Conservation (phyloP, 2,113 vertebrate species). For the Ondatra zibethicus region DNA sequence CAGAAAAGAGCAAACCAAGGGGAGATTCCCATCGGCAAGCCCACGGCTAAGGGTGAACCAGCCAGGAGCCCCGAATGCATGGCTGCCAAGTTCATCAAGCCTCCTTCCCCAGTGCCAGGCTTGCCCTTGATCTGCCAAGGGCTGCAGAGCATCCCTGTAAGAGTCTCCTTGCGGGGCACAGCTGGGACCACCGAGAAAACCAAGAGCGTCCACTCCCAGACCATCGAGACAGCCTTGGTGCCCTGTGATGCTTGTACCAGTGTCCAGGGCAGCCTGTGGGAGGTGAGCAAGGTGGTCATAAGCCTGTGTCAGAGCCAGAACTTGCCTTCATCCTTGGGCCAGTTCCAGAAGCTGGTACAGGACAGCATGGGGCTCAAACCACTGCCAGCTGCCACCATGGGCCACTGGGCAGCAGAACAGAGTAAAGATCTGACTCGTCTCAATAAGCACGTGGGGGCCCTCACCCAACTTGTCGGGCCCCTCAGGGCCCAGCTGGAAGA, state of each 20-base stretch:
- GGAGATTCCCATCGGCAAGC: slow-evolving; percentile 47
- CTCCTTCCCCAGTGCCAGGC: slow-evolving; percentile 14
- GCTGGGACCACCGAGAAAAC: background rate
- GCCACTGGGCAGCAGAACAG: slow-evolving; percentile 92
- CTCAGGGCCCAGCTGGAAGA: slow-evolving; percentile 86
- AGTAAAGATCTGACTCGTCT: slow-evolving; percentile 90
- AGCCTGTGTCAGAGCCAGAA: slow-evolving; percentile 91
- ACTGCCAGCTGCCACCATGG: slow-evolving; percentile 88
- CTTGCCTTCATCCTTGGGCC: slow-evolving; percentile 91
- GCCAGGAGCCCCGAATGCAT: background rate
- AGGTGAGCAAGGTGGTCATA: slow-evolving; percentile 87
- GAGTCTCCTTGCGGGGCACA: background rate
- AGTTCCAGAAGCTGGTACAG: slow-evolving; percentile 86
- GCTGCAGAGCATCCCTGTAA: background rate
- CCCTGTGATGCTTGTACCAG: slow-evolving; percentile 89
- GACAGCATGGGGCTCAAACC: slow-evolving; percentile 83
- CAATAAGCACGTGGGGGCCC: slow-evolving; percentile 89
- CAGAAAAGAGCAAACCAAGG: slow-evolving; percentile 72
- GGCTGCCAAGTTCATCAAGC: slow-evolving; percentile 17
- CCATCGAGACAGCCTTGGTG: slow-evolving; percentile 78
- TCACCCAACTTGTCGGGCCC: slow-evolving; percentile 87
- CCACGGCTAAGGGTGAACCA: slow-evolving; percentile 54
- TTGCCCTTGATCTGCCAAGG: slow-evolving; percentile 48
- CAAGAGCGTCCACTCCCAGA: slow-evolving; percentile 86
- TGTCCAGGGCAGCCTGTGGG: slow-evolving; percentile 86